Evolutionary conservation across 53 echinoderm and acorn worm genomes (phyloP), one percentile per base, ranked within the genome.

Genomic region (Holothuria leucospilota): DNA sequence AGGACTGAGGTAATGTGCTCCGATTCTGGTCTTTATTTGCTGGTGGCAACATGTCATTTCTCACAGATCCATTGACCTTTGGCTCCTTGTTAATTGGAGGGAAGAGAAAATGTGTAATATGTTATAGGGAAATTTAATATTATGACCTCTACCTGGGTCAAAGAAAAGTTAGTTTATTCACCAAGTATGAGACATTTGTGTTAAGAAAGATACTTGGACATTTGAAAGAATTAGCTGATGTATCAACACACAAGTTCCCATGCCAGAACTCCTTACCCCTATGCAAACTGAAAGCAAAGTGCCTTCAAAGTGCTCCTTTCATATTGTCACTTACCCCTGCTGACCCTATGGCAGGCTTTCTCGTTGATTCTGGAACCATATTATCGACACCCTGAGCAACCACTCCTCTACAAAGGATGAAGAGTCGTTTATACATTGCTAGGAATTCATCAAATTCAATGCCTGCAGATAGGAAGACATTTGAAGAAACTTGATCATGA

Each of bases 361-460:
- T 89, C 7, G 80, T 85, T 56, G 92, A 87, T 8, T 80, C 85
- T 3, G 94, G 93, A 7, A 85, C 62, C 24, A 94, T 92, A 25
- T 94, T 93, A 0, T 67, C 60, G n/a, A 94, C 86, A 59, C 94
- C 94, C 77, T 91, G 89, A 52, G 96, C 86, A 6, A 96, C 93
- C 11, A 96, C 96, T 27, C 94, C 89, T 1, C 94, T 90, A 34
- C 96, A 96, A 10, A 86, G 40, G 4, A 96, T 84, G 85, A 96
- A 96, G 85, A 96, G 64, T 16, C 96, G 89, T 34, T 91, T 84
- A 67, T 96, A 96, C 96, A 96, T 96, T 65, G 91, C 94, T 26
- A 96, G 93, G 70, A 96, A 96, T 88, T 96, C 96, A 64, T 96
- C 96, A 95, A 96, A 94, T 52, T 96, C 96, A 84, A 96, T 96